Base-by-base conservation (phyloP, 2,888 invertebrate genomes). In the Iselma pallidipennis region DNA sequence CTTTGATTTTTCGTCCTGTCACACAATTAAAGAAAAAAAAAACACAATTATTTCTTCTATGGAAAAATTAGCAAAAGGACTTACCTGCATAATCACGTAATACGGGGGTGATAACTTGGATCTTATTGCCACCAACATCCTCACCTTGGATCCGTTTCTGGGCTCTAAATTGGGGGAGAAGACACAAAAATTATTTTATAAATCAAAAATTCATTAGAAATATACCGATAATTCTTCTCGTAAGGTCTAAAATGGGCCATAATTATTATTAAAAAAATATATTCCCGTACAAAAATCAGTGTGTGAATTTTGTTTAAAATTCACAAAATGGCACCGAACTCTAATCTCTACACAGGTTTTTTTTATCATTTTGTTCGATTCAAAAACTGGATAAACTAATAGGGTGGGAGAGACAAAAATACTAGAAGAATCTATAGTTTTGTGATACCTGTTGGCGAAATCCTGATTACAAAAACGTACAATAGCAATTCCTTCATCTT, bases 141-240 rank as follows among this genome's bases (percentile, higher is more conserved):
- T 92, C 91, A 62, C 92, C 92, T 75, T 93, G 90, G 88, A 94
- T 91, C 76, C 94, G 89, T 80, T 91, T 91, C 76, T 90, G 85
- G 67, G 93, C 94, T 82, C 94, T 93, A 77, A 75, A 74, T 68
- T 65, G 63, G 65, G 59, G 61, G 53, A 57, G 10, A 61, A 33
- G 21, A 4, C 49, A 28, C 10, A 42, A 45, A 45, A 45, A 49
- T 48, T 16, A 49, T 5, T 19, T 10, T 31, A 29, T 28, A 31
- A 31, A 1, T 19, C 23, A 25, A 29, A 29, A 49, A 45, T 12
- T n/a, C 21, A 42, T 45, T 57, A 48, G 52, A 42, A 37, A 37
- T 58, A 56, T 75, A 77, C 77, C 76, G 76, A 67, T 68, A 67
- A 56, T 74, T 68, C 64, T 71, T 72, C 29, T 76, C 76, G 63